A percentile compares a stretch with the other conserved stretches of the same genome.
Evolutionary conservation across 2,113 vertebrate species (phyloP).

Genomic region (Lasiurus cinereus): DNA sequence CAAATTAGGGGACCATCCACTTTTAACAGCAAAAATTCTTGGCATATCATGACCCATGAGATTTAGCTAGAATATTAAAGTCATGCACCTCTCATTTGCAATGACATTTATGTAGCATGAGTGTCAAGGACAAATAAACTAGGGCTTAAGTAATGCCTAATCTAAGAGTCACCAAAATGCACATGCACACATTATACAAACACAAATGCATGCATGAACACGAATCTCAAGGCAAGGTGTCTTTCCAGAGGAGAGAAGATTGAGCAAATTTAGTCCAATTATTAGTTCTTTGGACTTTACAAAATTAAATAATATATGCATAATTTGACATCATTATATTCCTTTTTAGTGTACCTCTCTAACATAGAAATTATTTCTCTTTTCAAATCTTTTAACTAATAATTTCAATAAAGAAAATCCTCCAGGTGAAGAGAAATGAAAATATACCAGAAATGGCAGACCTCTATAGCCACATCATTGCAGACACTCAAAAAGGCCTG

Average conservation of each 20-base stretch:
- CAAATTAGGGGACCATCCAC: neutral
- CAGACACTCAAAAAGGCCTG: neutral
- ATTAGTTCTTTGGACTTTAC: neutral
- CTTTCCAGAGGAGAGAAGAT: slow-evolving; percentile 1
- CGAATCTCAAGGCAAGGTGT: neutral
- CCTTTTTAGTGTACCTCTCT: neutral
- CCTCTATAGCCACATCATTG: neutral
- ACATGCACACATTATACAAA: neutral
- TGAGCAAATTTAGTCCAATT: neutral
- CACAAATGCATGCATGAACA: neutral
- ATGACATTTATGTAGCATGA: slow-evolving; percentile 12
- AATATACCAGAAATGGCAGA: neutral
- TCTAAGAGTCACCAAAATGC: slow-evolving; percentile 1
- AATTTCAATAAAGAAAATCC: neutral
- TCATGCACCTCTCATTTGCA: neutral
- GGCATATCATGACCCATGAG: neutral
- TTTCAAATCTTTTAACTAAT: neutral
- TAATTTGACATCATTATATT: neutral
- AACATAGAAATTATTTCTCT: neutral
- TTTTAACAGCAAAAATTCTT: slow-evolving; percentile 31
- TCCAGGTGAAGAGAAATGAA: neutral
- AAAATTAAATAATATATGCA: neutral
- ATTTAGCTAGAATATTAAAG: slow-evolving; percentile 45
- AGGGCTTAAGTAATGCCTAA: neutral
- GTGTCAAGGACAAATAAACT: slow-evolving; percentile 3